Evolutionary conservation across 2,797 vertebrate genomes (phyloP).

Genomic region (Pelodytes ibericus): DNA sequence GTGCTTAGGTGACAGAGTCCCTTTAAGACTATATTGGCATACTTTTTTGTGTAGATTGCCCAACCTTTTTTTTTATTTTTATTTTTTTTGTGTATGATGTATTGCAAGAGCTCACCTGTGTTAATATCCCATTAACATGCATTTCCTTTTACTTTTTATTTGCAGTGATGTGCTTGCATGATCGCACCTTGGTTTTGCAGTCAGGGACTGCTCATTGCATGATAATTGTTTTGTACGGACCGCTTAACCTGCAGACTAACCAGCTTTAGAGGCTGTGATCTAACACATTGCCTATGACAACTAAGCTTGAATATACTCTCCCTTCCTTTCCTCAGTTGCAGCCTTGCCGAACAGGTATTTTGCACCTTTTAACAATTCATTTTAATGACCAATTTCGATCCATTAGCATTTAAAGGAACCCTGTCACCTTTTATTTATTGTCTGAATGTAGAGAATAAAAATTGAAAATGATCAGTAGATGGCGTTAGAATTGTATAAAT

Average conservation of each 20-base stretch:
- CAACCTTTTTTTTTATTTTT: neutral
- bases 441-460: too few species aligned
- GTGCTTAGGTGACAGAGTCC: too few species aligned
- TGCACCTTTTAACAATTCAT: slow-evolving; percentile 26
- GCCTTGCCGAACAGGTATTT: slow-evolving; percentile 26
- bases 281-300: slow-evolving; percentile 30
- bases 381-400: too few species aligned
- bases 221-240: slow-evolving; percentile 33
- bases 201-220: slow-evolving; percentile 45
- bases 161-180: slow-evolving; percentile 55
- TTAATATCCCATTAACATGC: slow-evolving; percentile 26
- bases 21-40: too few species aligned
- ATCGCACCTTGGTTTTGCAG: slow-evolving; percentile 42
- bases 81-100: neutral
- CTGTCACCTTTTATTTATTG: too few species aligned
- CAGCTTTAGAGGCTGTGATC: slow-evolving; percentile 29
- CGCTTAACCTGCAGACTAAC: slow-evolving; percentile 48
- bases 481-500: too few species aligned
- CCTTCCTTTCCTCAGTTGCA: neutral
- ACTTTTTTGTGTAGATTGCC: too few species aligned
- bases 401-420: neutral
- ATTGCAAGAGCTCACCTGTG: neutral
- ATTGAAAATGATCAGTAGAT: too few species aligned
- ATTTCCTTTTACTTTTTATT: slow-evolving; percentile 52
- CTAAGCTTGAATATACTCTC: neutral